These are phyloP conservation scores for Oceanodroma leucorhoa DNA, from an alignment of 2,797 vertebrate genomes.

Conservation along the genomic window DNA sequence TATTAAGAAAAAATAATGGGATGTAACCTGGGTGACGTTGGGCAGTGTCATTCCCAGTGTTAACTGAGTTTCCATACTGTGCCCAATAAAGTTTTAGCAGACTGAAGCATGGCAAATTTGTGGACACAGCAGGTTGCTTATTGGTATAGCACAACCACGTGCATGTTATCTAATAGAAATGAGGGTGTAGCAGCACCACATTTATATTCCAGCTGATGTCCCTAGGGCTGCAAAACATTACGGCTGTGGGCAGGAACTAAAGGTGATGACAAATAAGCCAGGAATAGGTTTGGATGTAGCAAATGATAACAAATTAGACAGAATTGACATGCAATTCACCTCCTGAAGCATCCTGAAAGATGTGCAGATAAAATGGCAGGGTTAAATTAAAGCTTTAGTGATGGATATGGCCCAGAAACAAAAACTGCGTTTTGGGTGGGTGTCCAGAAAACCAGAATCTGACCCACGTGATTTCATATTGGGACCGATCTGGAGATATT, in stretches of 20 bases:
- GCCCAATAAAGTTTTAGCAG: conserved; percentile 54
- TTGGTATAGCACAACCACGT: neutral
- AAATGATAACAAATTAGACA: neutral
- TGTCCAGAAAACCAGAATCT: neutral
- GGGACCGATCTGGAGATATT: neutral
- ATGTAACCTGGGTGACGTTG: conserved; percentile 29
- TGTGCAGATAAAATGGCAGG: neutral
- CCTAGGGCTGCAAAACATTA: conserved; percentile 26
- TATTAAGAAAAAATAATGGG: conserved; percentile 54
- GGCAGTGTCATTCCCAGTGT: conserved; percentile 31
- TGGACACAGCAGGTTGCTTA: conserved; percentile 53
- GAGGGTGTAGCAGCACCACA: neutral
- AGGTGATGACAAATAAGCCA: neutral
- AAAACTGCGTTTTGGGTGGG: neutral
- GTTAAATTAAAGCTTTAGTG: neutral
- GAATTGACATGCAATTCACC: neutral
- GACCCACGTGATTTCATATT: neutral
- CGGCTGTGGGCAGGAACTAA: conserved; percentile 17
- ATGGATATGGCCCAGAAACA: neutral
- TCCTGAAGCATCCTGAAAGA: neutral
- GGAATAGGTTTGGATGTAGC: neutral
- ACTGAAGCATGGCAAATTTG: conserved; percentile 43
- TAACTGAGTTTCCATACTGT: conserved; percentile 64
- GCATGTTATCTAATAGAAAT: conserved; percentile 4
- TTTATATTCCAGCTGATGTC: conserved; percentile 16